Evolutionary conservation across 1,140 invertebrate species (phyloP).

Genomic region (Glossosoma conforme): DNA sequence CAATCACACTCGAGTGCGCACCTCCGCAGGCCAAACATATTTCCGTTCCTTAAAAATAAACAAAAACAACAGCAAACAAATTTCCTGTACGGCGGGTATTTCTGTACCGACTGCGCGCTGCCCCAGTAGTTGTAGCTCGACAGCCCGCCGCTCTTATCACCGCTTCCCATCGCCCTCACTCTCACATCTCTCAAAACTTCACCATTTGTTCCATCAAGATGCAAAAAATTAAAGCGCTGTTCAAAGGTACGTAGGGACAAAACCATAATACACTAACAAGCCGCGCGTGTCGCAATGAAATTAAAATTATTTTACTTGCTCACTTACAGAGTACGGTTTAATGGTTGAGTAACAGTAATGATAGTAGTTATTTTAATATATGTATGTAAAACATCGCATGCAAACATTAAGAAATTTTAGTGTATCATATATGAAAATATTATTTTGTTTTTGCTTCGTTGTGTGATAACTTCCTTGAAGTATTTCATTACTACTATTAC

Average conservation of each 20-base stretch:
- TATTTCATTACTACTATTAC: no score
- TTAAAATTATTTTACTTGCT: no score
- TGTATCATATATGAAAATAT: no score
- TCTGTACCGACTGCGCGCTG: constrained; percentile 17
- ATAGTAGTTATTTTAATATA: no score
- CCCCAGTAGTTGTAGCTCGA: not conserved
- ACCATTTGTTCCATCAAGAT: constrained; percentile 26
- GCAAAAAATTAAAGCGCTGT: constrained; percentile 26
- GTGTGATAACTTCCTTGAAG: no score
- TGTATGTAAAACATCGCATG: no score
- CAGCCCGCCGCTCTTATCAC: not conserved
- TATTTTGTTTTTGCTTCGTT: no score
- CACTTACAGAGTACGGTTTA: no score
- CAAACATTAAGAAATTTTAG: no score
- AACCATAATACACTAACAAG: no score
- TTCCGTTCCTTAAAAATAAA: constrained; percentile 27
- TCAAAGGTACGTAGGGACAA: constrained; percentile 31
- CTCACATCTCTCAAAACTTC: constrained; percentile 7
- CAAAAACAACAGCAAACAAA: constrained; percentile 25
- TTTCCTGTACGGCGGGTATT: constrained; percentile 30
- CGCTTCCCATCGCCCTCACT: not conserved
- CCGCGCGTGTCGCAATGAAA: no score
- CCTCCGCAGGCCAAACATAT: constrained; percentile 15
- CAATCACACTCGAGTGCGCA: constrained; percentile 25
- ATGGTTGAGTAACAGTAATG: no score